A percentile compares a stretch with the other conserved stretches of the same genome.
phyloP scores from a whole-genome alignment of 2,888 invertebrate species.

The Atethmia centrago region DNA sequence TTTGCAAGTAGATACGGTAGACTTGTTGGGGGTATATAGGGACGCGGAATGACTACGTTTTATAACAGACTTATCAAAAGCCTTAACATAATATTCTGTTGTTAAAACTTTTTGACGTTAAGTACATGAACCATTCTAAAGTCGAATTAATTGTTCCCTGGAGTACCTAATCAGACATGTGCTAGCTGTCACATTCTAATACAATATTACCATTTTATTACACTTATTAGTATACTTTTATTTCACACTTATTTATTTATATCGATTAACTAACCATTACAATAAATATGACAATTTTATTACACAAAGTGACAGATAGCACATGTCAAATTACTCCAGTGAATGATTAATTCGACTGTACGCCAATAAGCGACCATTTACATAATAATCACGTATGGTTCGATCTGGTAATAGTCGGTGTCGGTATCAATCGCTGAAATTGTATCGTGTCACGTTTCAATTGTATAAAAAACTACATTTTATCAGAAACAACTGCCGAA shows the following conservation, averaged over 20 bases:
- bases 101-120: neutral
- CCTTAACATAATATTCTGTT: neutral
- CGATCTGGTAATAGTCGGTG: constrained; percentile 29
- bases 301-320: no score
- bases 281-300: no score
- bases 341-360: no score
- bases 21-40: constrained; percentile 32
- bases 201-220: no score
- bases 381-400: constrained; percentile 18
- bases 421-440: constrained; percentile 33
- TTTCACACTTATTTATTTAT: no score
- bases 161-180: no score
- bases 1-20: constrained; percentile 43
- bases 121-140: neutral
- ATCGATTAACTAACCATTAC: no score
- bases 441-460: constrained; percentile 29
- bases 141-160: no score
- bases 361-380: neutral
- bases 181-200: no score
- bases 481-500: constrained; percentile 12
- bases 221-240: no score
- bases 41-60: neutral
- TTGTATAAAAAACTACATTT: constrained; percentile 29
- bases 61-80: neutral
- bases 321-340: no score